phyloP scores from a whole-genome alignment of 2,113 vertebrate species.

The Scatophagus argus region DNA sequence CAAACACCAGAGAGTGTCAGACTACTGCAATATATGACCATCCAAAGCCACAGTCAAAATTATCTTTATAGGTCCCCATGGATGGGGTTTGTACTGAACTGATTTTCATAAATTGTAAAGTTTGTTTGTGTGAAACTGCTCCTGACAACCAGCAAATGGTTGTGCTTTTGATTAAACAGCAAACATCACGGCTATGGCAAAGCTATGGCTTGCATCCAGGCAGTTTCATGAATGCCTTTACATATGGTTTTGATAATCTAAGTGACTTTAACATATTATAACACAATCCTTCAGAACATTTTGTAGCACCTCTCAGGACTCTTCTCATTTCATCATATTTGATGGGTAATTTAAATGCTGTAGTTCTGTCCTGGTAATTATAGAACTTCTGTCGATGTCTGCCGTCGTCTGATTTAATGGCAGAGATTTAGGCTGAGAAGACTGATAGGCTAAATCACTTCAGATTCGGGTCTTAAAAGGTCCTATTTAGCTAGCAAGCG shows the following conservation, averaged over 20 bases:
- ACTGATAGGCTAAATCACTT: neutral
- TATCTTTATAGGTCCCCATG: constrained; percentile 6
- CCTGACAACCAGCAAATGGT: neutral
- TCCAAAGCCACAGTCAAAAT: constrained; percentile 19
- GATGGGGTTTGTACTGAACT: constrained; percentile 17
- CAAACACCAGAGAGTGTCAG: constrained; percentile 22
- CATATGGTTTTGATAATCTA: neutral
- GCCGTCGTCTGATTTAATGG: constrained; percentile 14
- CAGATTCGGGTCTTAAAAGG: neutral
- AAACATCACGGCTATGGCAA: neutral
- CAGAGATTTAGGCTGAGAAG: constrained; percentile 18
- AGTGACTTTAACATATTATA: neutral
- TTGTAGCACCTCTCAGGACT: neutral
- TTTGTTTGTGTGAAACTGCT: neutral
- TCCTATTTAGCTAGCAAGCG: neutral
- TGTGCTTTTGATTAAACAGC: neutral
- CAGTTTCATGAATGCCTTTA: neutral
- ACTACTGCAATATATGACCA: constrained; percentile 23
- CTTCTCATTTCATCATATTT: neutral
- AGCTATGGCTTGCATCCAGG: neutral
- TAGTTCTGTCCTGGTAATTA: constrained; percentile 9
- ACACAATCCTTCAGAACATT: neutral
- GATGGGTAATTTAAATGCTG: constrained; percentile 10
- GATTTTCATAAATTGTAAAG: constrained; percentile 28
- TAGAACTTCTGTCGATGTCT: neutral